Evolutionary conservation across 2,888 invertebrate genomes (phyloP), one percentile per base, ranked within the genome.

Genomic region (Brassicogethes aeneus): DNA sequence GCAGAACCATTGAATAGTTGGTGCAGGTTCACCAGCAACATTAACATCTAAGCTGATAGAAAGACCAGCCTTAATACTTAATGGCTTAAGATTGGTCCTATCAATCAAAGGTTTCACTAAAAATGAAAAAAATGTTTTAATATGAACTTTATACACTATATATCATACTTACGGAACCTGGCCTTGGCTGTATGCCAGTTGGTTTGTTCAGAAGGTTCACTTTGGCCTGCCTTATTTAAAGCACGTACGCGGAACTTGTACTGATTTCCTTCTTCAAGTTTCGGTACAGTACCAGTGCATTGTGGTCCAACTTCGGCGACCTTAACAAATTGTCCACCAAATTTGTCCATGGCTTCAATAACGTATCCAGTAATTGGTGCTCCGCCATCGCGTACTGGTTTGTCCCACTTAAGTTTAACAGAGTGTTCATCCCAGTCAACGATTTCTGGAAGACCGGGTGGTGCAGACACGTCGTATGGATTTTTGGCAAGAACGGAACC

Each of bases 221-320:
- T 92, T 32, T 81, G 82, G 1, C 99, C 97, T 34, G 94, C 94
- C 70, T 93, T 91, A 70, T 99, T 99, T 10, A 95, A 71, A 14
- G 97, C 97, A n/a, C 88, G 76, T 2, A 94, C 79, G 23, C 93
- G 75, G 77, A 95, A 96, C 67, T 95, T 93, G 65, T 96, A 96
- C 60, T 93, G 92, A 66, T 91, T 91, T 14, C 93, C 93, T 69
- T 93, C 91, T 60, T 91, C 90, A 56, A 96, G 70, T 66, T 86
- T 86, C 0, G 85, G 85, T 0, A 97, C 93, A 5, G 86, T 83
- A 16, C 91, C 95, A 56, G 84, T 82, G 63, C 87, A 89, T 41
- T 81, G 71, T 44, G 88, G 86, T 40, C 92, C 93, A 35, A 89
- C 80, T 69, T 92, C 91, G 0, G 79, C 82, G 13, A 85, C 89